Evolutionary conservation across 2,113 vertebrate genomes (phyloP), one percentile per base, ranked within the genome.

Genomic region (Apodemus speciosus): DNA sequence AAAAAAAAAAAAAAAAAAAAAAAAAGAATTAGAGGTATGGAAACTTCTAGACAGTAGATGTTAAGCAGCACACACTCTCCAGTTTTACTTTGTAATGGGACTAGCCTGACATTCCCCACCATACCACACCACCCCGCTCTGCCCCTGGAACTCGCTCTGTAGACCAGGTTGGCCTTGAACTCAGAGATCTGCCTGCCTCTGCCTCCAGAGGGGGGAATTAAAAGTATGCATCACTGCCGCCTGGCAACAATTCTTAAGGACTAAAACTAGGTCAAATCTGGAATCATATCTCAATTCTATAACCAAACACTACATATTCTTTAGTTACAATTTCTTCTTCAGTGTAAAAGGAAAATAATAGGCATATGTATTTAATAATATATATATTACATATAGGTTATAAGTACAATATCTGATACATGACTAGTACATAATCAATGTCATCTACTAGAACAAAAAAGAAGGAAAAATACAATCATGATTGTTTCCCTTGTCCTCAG

Each of bases 61-160:
- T 64, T 72, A 95, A 85, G 79, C 71, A 90, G 35, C 91, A 20
- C 10, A 91, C 4, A 66, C 21, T 92, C 85, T 62, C 46, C 75
- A 86, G 38, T 15, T 88, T 85, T 69, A 73, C 80, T 69, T 73
- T 75, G 64, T 73, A 84, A 64, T 38, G 3, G 23, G 49, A 71
- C 10, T 85, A 13, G 27, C 4, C 9, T 20, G 18, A 40, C n/a
- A 46, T 46, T 46, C 43, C 43, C 43, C 43, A 46, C 43, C 43
- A 46, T 46, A 46, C 43, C 43, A 46, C 43, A 46, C 43, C 43
- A 46, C 43, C 43, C 43, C 43, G 43, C 43, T 4, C 43, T 46
- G 43, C 43, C 43, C 43, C 43, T 46, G 43, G 69, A 72, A 72
- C n/a, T 20, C 9, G 6, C n/a, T 71, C 69, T 71, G n/a, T 38